These are phyloP conservation scores for Oedothorax gibbosus DNA, from an alignment of 1,140 invertebrate species.

Conservation along the genomic window DNA sequence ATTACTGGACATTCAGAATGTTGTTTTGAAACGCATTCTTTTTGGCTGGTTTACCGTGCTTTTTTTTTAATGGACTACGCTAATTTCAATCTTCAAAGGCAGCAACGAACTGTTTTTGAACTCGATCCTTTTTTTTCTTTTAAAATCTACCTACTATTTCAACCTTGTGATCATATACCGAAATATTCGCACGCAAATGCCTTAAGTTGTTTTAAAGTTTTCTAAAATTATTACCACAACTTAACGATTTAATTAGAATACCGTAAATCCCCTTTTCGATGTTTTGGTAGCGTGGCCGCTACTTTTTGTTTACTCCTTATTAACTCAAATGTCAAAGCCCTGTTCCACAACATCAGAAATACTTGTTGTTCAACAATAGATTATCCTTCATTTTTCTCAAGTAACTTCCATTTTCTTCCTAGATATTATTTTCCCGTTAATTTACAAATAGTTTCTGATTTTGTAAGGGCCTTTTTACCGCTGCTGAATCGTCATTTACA, in stretches of 20 bases:
- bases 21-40: not conserved
- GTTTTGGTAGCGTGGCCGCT: no score
- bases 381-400: no score
- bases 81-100: not conserved
- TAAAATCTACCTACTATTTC: not conserved
- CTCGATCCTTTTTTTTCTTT: not conserved
- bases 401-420: no score
- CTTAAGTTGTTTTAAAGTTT: not conserved
- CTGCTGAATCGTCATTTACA: no score
- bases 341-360: no score
- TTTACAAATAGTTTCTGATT: no score
- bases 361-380: no score
- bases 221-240: not conserved
- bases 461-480: no score
- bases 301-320: no score
- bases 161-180: not conserved
- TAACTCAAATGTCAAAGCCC: no score
- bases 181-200: not conserved
- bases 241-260: not conserved
- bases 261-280: no score
- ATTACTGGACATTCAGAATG: conserved; percentile 18
- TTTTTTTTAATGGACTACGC: not conserved
- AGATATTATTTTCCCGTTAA: no score
- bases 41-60: not conserved
- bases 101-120: not conserved